Evolutionary conservation across 2,113 vertebrate genomes (phyloP), one percentile per base, ranked within the genome.

Genomic region (Paramormyrops kingsleyae): DNA sequence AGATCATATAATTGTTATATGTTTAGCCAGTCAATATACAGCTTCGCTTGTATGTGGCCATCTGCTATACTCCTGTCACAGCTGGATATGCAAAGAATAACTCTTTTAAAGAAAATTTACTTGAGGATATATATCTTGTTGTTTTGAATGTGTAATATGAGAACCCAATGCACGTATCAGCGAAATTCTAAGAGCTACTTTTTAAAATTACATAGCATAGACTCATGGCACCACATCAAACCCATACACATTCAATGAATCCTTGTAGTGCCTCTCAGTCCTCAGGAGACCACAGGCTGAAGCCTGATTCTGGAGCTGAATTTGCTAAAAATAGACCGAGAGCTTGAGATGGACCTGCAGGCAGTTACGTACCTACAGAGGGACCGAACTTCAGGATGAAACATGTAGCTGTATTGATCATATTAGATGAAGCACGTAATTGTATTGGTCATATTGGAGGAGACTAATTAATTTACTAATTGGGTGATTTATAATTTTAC

Each of bases 271-370:
- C 5, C 66, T 24, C 47, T 24, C 47, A 24, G 35, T 83, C 66
- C 62, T 77, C 66, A 47, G 12, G 66, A 19, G 88, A 89, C 74
- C 21, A 15, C 80, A 24, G 74, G 17, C 66, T 49, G 7, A 2
- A 35, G 74, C 88, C 53, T 46, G 17, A 53, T 49, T 59, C 56
- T 27, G 62, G 62, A 83, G 88, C 39, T 83, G 46, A 21, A 39
- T 83, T 19, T 70, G 31, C 46, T 83, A 89, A 89, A 89, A 89
- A 89, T 89, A 89, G 24, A 2, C 66, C 4, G 74, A 10, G 74
- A 24, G 49, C 4, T 5, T 10, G 74, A 42, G 88, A 52, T 42
- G 35, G 46, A 80, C 70, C 88, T 52, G 70, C 39, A 80, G 49
- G 50, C 70, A 83, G 88, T 24, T 42, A 13, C 6, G 2, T 50